Evolutionary conservation across 2,888 invertebrate genomes (phyloP).

Genomic region (Halictus quadricinctus): DNA sequence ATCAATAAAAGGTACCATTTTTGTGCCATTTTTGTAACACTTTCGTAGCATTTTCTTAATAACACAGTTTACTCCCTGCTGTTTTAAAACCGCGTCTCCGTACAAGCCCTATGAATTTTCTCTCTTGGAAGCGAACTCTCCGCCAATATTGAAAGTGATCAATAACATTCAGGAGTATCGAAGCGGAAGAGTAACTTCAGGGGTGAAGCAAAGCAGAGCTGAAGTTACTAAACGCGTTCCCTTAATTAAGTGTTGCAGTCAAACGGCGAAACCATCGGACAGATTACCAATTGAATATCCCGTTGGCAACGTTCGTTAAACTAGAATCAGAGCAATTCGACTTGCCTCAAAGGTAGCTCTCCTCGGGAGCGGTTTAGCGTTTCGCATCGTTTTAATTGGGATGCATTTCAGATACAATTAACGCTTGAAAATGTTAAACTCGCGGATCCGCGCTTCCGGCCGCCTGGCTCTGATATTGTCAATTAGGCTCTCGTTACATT

Average conservation of each 20-base stretch:
- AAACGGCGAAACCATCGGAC: background rate
- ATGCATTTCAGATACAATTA: conserved; percentile 1
- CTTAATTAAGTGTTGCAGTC: background rate
- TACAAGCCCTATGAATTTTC: background rate
- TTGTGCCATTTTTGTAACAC: background rate
- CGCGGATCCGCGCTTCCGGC: conserved; percentile 5
- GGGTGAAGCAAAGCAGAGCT: background rate
- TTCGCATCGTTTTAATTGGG: background rate
- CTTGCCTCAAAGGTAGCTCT: background rate
- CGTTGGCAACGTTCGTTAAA: background rate
- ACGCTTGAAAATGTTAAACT: conserved; percentile 13
- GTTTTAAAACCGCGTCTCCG: background rate
- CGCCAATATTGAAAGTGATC: background rate
- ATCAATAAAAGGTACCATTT: no score
- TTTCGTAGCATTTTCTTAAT: background rate
- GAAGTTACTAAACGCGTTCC: background rate
- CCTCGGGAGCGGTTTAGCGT: background rate
- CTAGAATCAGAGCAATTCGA: background rate
- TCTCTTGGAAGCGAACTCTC: background rate
- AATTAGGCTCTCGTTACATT: background rate
- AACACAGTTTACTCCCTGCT: background rate
- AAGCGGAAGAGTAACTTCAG: background rate
- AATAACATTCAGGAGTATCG: background rate
- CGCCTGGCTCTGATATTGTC: background rate
- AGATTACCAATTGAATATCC: background rate